Evolutionary conservation across 2,113 vertebrate genomes (phyloP).

Genomic region (Mystacornis crossleyi): DNA sequence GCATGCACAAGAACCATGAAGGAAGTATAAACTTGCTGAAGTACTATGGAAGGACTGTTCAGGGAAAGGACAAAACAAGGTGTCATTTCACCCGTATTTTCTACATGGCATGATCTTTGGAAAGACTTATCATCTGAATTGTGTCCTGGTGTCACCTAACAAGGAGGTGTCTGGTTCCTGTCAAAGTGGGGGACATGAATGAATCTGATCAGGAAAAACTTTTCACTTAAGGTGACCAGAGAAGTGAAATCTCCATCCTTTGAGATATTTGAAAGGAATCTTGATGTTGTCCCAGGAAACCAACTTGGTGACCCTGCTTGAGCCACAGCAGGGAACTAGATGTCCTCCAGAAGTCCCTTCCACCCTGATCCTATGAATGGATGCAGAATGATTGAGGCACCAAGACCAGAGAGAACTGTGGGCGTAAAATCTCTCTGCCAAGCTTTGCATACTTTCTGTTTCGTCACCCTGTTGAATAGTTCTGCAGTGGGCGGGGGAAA

Average conservation of each 20-base stretch:
- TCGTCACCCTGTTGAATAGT: background rate
- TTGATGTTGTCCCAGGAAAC: background rate
- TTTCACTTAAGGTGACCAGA: background rate
- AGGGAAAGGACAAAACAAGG: background rate
- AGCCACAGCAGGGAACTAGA: accelerated
- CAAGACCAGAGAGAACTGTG: background rate
- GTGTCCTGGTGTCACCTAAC: background rate
- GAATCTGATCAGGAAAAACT: background rate
- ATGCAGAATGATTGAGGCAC: background rate
- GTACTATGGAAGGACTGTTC: background rate
- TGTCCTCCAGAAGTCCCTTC: background rate
- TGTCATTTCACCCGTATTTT: background rate
- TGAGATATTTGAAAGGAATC: background rate
- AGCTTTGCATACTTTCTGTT: background rate
- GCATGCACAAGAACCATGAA: background rate
- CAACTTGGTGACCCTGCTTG: background rate
- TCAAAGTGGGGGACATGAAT: background rate
- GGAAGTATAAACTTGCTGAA: background rate
- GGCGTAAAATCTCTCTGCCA: accelerated
- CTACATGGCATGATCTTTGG: background rate
- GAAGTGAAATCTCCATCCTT: background rate
- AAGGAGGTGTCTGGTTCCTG: background rate
- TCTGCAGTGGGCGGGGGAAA: background rate
- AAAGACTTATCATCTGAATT: background rate
- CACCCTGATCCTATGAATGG: background rate